Percentiles rank a stretch among this genome's conserved stretches.
Evolutionary conservation across 2,888 invertebrate genomes (phyloP).

Genomic region (Spatulosminthurus flaviceps): DNA sequence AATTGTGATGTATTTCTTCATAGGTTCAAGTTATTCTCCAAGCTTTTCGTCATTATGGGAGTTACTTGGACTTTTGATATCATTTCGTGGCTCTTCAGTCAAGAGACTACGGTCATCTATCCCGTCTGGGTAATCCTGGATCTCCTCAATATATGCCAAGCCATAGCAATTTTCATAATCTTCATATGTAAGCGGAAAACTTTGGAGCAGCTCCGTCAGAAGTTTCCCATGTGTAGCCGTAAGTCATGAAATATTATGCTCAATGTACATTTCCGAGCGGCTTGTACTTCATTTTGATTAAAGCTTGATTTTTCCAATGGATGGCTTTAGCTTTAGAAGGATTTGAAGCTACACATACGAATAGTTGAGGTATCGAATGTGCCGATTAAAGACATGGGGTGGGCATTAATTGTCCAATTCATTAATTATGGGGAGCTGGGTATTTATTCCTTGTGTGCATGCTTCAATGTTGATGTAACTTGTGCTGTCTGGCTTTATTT

Average conservation of each 20-base stretch:
- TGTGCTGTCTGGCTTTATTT: too few relatives aligned
- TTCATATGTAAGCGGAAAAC: slow-evolving; percentile 61
- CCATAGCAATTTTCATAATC: slow-evolving; percentile 61
- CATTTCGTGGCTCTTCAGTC: slow-evolving; percentile 53
- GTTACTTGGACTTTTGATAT: slow-evolving; percentile 62
- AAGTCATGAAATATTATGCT: background rate
- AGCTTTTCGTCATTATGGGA: slow-evolving; percentile 61
- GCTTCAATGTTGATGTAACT: too few relatives aligned
- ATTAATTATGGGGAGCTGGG: too few relatives aligned
- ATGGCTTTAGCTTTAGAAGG: too few relatives aligned
- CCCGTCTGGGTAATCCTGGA: slow-evolving; percentile 54
- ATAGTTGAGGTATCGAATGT: too few relatives aligned
- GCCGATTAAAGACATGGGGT: too few relatives aligned
- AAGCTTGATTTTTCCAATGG: too few relatives aligned
- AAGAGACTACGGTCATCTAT: slow-evolving; percentile 49
- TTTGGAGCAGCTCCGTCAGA: slow-evolving; percentile 54
- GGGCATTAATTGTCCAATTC: too few relatives aligned
- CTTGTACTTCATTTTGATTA: too few relatives aligned
- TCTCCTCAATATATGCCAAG: slow-evolving; percentile 59
- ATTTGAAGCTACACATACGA: too few relatives aligned
- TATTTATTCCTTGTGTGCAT: too few relatives aligned
- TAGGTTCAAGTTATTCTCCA: slow-evolving; percentile 58
- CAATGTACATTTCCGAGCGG: too few relatives aligned
- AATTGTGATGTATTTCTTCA: background rate
- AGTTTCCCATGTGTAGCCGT: slow-evolving; percentile 46